phyloP scores from a whole-genome alignment of 2,888 invertebrate species.

The Nebria salina region DNA sequence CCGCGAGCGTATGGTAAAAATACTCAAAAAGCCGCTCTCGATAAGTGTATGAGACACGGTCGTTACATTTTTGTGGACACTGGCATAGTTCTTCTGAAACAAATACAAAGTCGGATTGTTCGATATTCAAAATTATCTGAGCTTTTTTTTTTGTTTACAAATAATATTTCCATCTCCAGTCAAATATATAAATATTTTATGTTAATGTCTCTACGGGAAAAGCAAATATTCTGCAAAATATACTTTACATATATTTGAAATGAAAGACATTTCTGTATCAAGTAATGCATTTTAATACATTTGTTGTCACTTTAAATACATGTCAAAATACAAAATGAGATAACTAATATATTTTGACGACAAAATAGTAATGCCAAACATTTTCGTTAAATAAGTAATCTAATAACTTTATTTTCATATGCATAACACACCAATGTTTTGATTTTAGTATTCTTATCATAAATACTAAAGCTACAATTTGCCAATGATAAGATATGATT shows the following conservation, averaged over 20 bases:
- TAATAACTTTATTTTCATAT: not conserved
- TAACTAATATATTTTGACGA: not conserved
- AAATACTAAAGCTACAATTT: not conserved
- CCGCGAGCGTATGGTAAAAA: conserved; percentile 63
- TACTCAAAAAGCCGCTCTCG: conserved; percentile 63
- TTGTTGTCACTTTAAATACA: not conserved
- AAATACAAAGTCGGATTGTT: conserved; percentile 46
- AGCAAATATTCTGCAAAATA: no score
- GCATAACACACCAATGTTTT: no score
- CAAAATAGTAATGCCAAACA: not conserved
- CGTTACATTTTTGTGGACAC: conserved; percentile 67
- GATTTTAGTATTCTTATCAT: not conserved
- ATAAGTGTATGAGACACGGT: conserved; percentile 62
- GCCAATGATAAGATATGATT: not conserved
- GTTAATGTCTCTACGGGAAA: no score
- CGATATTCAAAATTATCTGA: not conserved
- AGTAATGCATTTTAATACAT: not conserved
- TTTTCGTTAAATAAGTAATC: not conserved
- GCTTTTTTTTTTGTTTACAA: no score
- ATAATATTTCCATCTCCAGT: no score
- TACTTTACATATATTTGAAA: not conserved
- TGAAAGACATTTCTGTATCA: no score
- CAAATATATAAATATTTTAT: no score
- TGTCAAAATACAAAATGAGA: not conserved
- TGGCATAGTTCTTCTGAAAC: conserved; percentile 64